Evolutionary conservation across 2,797 vertebrate genomes (phyloP).

Genomic region (Melanotaenia pygmaea): DNA sequence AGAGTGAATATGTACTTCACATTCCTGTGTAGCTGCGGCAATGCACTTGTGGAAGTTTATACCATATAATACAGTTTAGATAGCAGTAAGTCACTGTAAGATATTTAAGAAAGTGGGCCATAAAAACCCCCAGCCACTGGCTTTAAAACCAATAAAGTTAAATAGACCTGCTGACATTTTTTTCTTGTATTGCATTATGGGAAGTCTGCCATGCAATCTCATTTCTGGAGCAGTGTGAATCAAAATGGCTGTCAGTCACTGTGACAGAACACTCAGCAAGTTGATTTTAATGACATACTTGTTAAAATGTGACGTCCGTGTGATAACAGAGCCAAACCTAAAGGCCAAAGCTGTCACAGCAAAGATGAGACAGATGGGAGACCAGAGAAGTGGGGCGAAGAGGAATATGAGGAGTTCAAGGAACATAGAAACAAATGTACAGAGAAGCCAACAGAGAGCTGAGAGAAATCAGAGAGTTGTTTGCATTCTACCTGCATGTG

Average conservation of each 20-base stretch:
- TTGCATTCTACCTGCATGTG: not conserved
- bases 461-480: not conserved
- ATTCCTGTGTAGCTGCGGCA: slow-evolving; percentile 39
- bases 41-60: slow-evolving; percentile 60
- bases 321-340: slow-evolving; percentile 59
- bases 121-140: slow-evolving; percentile 65
- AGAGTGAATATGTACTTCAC: slow-evolving; percentile 31
- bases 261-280: slow-evolving; percentile 40
- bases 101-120: slow-evolving; percentile 67
- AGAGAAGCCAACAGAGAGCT: slow-evolving; percentile 1
- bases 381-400: not conserved
- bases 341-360: slow-evolving; percentile 78
- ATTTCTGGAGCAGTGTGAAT: slow-evolving; percentile 43
- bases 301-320: slow-evolving; percentile 62
- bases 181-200: slow-evolving; percentile 59
- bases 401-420: slow-evolving; percentile 21
- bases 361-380: slow-evolving; percentile 21
- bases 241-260: slow-evolving; percentile 72
- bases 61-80: slow-evolving; percentile 66
- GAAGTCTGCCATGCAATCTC: slow-evolving; percentile 43
- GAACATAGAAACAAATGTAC: slow-evolving; percentile 8
- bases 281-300: slow-evolving; percentile 58
- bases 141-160: slow-evolving; percentile 74
- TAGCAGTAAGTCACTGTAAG: slow-evolving; percentile 54
- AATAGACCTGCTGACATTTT: slow-evolving; percentile 73